Percentiles rank a stretch among this genome's conserved stretches.
Conservation (phyloP, 2,113 vertebrate species). For the Ploceus nigricollis region DNA sequence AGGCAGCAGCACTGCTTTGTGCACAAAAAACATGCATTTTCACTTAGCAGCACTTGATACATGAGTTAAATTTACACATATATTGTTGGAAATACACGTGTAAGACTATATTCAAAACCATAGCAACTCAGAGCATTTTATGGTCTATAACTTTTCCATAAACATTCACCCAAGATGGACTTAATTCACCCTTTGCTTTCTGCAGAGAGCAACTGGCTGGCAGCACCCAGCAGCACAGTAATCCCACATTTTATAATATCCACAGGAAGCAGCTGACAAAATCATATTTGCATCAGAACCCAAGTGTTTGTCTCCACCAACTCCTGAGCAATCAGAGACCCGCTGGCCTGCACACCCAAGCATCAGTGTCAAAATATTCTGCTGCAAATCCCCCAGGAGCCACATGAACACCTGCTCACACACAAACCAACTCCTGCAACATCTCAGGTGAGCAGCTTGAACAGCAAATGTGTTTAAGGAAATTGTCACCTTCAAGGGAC, state of each 20-base stretch:
- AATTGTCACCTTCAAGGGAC: background rate
- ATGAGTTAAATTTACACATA: background rate
- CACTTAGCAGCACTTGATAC: background rate
- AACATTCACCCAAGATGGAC: background rate
- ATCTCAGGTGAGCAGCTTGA: background rate
- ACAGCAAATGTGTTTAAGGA: background rate
- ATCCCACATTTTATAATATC: background rate
- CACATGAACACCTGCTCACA: background rate
- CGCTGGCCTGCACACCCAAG: background rate
- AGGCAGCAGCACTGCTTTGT: background rate
- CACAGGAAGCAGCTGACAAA: background rate
- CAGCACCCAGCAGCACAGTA: background rate
- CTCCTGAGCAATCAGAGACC: background rate
- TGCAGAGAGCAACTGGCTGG: background rate
- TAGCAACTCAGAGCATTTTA: background rate
- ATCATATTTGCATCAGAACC: background rate
- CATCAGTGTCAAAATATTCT: slow-evolving; percentile 22
- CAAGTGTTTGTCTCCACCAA: background rate
- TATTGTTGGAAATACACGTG: fast-evolving
- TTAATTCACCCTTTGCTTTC: background rate
- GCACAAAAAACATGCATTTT: background rate
- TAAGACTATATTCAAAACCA: background rate
- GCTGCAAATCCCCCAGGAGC: slow-evolving; percentile 23
- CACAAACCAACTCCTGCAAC: slow-evolving; percentile 8
- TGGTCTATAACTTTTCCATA: background rate